Conservation (phyloP, 2,113 vertebrate species). For the Cardinalis cardinalis region DNA sequence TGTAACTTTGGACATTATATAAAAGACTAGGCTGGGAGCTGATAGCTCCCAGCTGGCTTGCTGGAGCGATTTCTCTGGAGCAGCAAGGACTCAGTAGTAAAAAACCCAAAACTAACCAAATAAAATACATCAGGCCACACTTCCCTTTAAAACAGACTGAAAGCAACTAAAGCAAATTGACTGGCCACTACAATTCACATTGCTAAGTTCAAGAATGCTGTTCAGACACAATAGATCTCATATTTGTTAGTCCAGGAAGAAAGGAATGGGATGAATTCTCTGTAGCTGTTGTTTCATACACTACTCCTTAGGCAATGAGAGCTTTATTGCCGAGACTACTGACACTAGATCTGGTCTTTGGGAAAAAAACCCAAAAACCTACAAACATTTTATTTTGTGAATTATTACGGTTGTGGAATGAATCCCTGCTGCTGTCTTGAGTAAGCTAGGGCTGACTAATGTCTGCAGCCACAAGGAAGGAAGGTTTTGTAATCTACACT, state of each 20-base stretch:
- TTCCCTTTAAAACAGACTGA: background rate
- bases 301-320: background rate
- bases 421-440: background rate
- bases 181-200: background rate
- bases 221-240: background rate
- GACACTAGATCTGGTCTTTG: background rate
- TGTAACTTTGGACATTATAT: background rate
- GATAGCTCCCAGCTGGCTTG: background rate
- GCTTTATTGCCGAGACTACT: background rate
- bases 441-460: constrained; percentile 24
- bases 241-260: background rate
- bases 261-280: background rate
- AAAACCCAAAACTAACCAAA: background rate
- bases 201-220: background rate
- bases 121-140: background rate
- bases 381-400: constrained; percentile 1
- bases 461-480: background rate
- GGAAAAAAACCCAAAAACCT: background rate
- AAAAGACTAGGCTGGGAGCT: background rate
- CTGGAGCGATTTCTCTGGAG: background rate
- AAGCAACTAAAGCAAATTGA: background rate
- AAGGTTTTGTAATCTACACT: background rate
- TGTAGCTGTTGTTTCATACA: background rate
- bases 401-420: background rate
- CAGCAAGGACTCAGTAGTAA: background rate